Percentiles rank a stretch among this genome's conserved stretches.
These are phyloP conservation scores for Chrysolina oricalcia DNA, from an alignment of 2,888 invertebrate species.

Conservation along the genomic window DNA sequence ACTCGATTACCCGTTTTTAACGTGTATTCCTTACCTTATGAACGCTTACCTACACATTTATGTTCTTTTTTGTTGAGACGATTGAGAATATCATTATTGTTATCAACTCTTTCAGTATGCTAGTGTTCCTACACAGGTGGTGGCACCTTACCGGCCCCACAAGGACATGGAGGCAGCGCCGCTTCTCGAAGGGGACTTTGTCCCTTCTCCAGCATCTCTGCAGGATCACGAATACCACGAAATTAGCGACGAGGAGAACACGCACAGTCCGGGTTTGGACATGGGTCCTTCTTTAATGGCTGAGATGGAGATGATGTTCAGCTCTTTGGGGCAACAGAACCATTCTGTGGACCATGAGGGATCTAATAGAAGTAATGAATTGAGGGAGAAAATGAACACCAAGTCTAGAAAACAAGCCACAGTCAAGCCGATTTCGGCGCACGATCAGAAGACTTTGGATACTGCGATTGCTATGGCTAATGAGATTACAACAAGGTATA, in stretches of 20 bases:
- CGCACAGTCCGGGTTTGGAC: constrained; percentile 77
- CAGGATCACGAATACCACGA: constrained; percentile 86
- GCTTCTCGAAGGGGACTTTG: constrained; percentile 71
- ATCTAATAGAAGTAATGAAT: constrained; percentile 76
- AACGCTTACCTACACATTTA: no score
- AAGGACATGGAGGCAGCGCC: constrained; percentile 85
- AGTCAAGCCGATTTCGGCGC: constrained; percentile 94
- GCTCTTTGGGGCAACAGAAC: constrained; percentile 72
- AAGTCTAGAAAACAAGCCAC: constrained; percentile 72
- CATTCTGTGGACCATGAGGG: constrained; percentile 65
- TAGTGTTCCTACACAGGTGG: constrained; percentile 90
- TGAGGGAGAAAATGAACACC: constrained; percentile 73
- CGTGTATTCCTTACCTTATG: no score
- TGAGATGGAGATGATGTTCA: constrained; percentile 92
- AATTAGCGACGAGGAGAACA: constrained; percentile 85
- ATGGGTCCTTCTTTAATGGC: constrained; percentile 93
- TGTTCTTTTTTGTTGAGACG: neutral
- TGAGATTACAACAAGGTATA: constrained; percentile 80
- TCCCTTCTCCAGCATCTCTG: constrained; percentile 69
- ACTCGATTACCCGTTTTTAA: no score
- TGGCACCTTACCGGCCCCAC: constrained; percentile 91
- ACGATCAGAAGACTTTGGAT: constrained; percentile 92
- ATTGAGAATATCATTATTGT: neutral
- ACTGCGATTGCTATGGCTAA: constrained; percentile 95
- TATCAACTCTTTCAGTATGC: constrained; percentile 74